Conservation (phyloP, 2,113 vertebrate genomes). For the Leucosticte australis region DNA sequence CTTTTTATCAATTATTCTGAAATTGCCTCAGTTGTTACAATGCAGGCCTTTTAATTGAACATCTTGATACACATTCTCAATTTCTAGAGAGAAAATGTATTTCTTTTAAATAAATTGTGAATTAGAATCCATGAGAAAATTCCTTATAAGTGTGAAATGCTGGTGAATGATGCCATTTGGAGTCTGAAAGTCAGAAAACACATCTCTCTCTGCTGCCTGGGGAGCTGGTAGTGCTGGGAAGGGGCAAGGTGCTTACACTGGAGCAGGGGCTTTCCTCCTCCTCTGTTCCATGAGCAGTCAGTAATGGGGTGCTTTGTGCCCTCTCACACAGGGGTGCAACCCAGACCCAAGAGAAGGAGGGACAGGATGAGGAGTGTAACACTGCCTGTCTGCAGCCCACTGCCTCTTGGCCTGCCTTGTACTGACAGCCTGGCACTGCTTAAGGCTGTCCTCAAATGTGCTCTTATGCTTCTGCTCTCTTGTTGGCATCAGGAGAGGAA, state of each 20-base stretch:
- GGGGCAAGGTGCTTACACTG: not conserved
- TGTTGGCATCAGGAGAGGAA: not conserved
- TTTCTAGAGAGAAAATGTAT: not conserved
- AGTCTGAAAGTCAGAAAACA: not conserved
- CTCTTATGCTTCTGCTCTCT: not conserved
- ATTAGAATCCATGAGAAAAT: not conserved
- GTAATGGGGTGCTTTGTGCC: not conserved
- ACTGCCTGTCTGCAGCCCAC: not conserved
- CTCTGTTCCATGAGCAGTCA: accelerated
- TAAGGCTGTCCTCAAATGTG: not conserved
- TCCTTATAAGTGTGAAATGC: not conserved
- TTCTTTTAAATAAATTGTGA: not conserved
- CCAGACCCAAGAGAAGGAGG: not conserved
- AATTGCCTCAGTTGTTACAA: not conserved
- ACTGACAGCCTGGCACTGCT: not conserved
- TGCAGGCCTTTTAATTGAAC: not conserved
- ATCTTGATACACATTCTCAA: not conserved
- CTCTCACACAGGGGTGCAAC: not conserved
- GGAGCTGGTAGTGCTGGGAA: not conserved
- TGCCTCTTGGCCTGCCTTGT: not conserved
- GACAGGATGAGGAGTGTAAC: not conserved
- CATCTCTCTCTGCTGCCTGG: not conserved
- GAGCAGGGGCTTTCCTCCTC: not conserved
- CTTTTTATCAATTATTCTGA: not conserved
- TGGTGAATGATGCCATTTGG: not conserved